A percentile compares a stretch with the other conserved stretches of the same genome.
Conservation (phyloP, 1,140 invertebrate species). For the Wasmannia auropunctata region DNA sequence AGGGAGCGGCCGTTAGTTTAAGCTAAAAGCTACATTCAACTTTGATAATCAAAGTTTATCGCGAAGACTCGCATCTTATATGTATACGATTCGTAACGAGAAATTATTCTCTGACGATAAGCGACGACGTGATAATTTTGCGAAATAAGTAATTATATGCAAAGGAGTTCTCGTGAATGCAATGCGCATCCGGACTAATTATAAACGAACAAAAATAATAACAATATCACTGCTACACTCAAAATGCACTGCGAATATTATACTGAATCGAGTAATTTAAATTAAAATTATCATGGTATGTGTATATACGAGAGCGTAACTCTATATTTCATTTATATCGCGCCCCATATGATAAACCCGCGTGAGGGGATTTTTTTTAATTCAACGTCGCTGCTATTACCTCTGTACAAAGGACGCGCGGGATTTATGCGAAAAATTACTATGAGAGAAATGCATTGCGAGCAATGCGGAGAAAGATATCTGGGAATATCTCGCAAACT, state of each 20-base stretch:
- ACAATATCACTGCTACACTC: neutral
- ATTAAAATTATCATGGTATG: conserved; percentile 25
- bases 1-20: neutral
- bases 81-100: neutral
- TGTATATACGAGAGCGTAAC: neutral
- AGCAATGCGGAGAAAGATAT: neutral
- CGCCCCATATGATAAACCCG: conserved; percentile 16
- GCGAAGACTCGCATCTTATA: neutral
- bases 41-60: conserved; percentile 24
- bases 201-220: conserved; percentile 7
- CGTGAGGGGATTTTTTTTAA: conserved; percentile 38
- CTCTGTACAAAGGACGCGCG: neutral
- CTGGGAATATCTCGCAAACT: neutral
- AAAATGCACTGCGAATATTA: neutral
- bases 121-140: neutral
- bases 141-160: neutral
- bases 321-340: conserved; percentile 27
- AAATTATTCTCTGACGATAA: neutral
- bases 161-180: neutral
- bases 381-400: neutral
- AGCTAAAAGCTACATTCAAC: neutral
- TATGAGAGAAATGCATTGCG: conserved; percentile 25
- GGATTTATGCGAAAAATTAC: conserved; percentile 37
- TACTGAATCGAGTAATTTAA: conserved; percentile 19
- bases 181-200: neutral